Conservation (phyloP, 2,113 vertebrate genomes). For the Pavo muticus region DNA sequence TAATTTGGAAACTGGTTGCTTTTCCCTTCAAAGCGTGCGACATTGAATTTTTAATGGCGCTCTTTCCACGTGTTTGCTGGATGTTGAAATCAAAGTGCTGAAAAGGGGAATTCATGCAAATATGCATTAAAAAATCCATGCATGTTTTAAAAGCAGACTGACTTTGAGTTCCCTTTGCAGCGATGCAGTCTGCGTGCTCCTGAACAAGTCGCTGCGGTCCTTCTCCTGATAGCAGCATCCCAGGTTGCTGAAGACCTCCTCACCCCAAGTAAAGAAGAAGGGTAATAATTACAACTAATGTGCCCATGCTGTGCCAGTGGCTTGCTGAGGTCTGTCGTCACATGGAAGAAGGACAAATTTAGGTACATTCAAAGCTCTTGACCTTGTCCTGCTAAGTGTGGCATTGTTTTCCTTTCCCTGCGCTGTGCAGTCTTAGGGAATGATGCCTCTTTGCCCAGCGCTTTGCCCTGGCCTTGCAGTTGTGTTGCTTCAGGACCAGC, state of each 20-base stretch:
- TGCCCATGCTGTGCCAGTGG: rapidly evolving
- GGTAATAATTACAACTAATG: rapidly evolving
- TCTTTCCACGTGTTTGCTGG: not conserved
- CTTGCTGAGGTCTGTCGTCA: not conserved
- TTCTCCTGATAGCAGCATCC: not conserved
- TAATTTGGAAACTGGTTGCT: not conserved
- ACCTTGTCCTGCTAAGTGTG: not conserved
- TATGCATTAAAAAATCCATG: not conserved
- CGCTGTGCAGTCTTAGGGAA: rapidly evolving
- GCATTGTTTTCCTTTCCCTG: not conserved
- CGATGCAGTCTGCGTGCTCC: not conserved
- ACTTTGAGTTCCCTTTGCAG: not conserved
- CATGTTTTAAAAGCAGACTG: not conserved
- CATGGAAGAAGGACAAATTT: not conserved
- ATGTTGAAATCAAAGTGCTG: not conserved
- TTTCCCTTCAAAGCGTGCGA: not conserved
- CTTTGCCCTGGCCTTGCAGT: not conserved
- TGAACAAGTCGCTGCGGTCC: no score
- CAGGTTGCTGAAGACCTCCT: not conserved
- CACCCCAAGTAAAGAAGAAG: not conserved
- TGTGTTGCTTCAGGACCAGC: not conserved
- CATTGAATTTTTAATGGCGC: not conserved
- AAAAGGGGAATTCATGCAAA: not conserved
- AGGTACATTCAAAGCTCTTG: not conserved
- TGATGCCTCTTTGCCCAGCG: rapidly evolving